Conservation (phyloP, 2,888 invertebrate genomes). For the Catotricha subobsoleta region DNA sequence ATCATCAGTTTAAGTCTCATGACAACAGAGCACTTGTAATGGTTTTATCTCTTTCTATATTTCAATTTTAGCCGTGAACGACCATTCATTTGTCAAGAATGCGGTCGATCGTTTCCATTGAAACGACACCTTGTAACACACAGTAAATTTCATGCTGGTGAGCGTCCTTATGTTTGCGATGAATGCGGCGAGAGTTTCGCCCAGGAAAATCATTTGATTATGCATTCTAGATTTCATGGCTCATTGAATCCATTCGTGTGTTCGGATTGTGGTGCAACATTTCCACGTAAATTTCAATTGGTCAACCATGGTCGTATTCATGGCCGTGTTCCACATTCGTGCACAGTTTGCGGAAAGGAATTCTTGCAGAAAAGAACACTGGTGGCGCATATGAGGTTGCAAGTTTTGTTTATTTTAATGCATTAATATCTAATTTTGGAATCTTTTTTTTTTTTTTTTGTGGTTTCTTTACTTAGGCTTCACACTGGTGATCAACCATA, state of each 20-base stretch:
- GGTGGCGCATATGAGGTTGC: constrained; percentile 57
- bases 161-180: constrained; percentile 67
- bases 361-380: constrained; percentile 69
- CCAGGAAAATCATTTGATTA: constrained; percentile 57
- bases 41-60: neutral
- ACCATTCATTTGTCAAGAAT: constrained; percentile 66
- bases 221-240: constrained; percentile 65
- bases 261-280: constrained; percentile 71
- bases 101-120: constrained; percentile 63
- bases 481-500: constrained; percentile 59
- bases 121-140: constrained; percentile 70
- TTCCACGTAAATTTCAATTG: constrained; percentile 69
- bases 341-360: constrained; percentile 68
- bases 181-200: constrained; percentile 89
- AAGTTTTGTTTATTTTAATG: constrained; percentile 13
- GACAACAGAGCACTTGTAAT: neutral
- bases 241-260: constrained; percentile 91
- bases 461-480: constrained; percentile 29
- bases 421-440: neutral
- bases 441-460: neutral
- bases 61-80: constrained; percentile 39
- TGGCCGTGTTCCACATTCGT: constrained; percentile 62
- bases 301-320: constrained; percentile 70
- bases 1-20: neutral
- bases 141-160: constrained; percentile 72